phyloP scores from a whole-genome alignment of 2,888 invertebrate species.

The Leptopilina syphax region DNA sequence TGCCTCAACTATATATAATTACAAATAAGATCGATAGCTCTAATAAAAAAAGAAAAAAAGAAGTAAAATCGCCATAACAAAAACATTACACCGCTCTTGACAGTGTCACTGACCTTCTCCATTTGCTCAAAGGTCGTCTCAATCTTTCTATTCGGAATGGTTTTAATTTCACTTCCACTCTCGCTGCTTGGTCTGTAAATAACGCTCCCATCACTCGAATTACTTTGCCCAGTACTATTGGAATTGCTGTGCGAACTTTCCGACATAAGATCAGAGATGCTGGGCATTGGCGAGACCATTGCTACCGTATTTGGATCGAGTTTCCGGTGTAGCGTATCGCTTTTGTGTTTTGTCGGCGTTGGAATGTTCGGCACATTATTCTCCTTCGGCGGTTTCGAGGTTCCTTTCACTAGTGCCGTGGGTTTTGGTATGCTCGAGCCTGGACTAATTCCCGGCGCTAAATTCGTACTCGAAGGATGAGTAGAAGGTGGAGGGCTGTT shows the following conservation, averaged over 20 bases:
- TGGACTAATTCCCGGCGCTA: slow-evolving; percentile 62
- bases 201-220: slow-evolving; percentile 86
- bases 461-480: slow-evolving; percentile 45
- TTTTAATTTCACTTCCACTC: slow-evolving; percentile 81
- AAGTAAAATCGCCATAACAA: neutral
- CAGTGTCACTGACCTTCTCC: slow-evolving; percentile 75
- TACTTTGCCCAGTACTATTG: slow-evolving; percentile 82
- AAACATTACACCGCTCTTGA: neutral
- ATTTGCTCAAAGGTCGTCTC: slow-evolving; percentile 76
- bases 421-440: slow-evolving; percentile 91
- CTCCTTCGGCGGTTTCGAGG: slow-evolving; percentile 85
- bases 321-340: slow-evolving; percentile 70
- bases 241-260: slow-evolving; percentile 82
- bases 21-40: slow-evolving; percentile 16
- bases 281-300: slow-evolving; percentile 88
- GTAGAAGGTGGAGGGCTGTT: slow-evolving; percentile 50
- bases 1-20: neutral
- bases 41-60: too few relatives aligned
- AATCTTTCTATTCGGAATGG: slow-evolving; percentile 79
- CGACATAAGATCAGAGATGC: slow-evolving; percentile 81
- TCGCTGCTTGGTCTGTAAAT: slow-evolving; percentile 86
- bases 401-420: slow-evolving; percentile 94
- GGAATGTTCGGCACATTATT: slow-evolving; percentile 75
- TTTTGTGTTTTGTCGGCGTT: slow-evolving; percentile 77
- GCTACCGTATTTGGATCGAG: slow-evolving; percentile 73